Percentiles rank a stretch among this genome's conserved stretches.
Conservation (phyloP, 2,113 vertebrate genomes). For the Notarius quadriscutis region DNA sequence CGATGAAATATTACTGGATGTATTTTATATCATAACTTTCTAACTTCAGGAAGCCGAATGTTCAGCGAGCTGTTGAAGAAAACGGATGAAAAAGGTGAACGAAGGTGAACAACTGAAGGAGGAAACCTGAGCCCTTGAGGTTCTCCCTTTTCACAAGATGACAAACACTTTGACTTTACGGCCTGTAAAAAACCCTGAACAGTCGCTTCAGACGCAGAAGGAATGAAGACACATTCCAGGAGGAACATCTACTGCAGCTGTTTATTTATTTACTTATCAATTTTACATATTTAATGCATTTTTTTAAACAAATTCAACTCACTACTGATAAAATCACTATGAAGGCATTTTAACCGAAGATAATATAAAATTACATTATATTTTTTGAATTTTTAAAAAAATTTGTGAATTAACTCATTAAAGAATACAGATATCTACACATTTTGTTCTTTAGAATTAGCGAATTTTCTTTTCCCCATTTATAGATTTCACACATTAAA, state of each 20-base stretch:
- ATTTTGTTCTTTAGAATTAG: neutral
- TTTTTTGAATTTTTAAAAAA: neutral
- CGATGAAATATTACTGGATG: too few relatives aligned
- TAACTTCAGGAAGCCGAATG: neutral
- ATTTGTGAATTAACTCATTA: neutral
- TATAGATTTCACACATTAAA: neutral
- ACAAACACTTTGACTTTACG: neutral
- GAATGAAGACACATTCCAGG: neutral
- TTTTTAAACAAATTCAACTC: too few relatives aligned
- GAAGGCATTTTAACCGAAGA: too few relatives aligned
- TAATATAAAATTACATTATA: neutral
- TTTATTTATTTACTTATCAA: neutral
- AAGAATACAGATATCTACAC: neutral
- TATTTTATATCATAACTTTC: neutral
- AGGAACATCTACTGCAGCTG: neutral
- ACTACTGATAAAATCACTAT: too few relatives aligned
- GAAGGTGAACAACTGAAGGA: neutral
- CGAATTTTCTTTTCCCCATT: neutral
- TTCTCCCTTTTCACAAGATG: neutral
- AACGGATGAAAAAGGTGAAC: neutral
- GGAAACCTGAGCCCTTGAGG: neutral
- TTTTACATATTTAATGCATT: neutral
- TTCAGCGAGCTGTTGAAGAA: neutral
- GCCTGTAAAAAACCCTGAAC: neutral
- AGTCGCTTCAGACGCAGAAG: neutral